Evolutionary conservation across 2,797 vertebrate species (phyloP).

Genomic region (Pelochelys cantorii): DNA sequence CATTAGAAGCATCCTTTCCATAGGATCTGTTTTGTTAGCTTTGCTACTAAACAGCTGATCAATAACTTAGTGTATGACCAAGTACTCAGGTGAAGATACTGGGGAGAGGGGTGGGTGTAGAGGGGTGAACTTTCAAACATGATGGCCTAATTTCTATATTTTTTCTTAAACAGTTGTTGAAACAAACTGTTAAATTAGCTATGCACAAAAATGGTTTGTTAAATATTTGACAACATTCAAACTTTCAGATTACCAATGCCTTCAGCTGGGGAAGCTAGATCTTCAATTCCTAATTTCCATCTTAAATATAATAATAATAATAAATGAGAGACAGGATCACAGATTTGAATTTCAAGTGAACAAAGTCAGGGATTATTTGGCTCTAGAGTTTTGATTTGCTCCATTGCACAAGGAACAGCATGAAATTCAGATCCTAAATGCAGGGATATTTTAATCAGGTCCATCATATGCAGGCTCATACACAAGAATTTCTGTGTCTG

Average conservation of each 20-base stretch:
- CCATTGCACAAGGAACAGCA: accelerated
- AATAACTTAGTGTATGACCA: background rate
- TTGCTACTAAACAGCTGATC: background rate
- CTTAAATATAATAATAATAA: background rate
- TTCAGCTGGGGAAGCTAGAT: background rate
- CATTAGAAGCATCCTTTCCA: background rate
- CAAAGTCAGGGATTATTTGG: background rate
- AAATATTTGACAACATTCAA: background rate
- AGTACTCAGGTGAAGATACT: background rate
- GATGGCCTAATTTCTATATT: background rate
- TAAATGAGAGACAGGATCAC: background rate
- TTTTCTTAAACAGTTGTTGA: background rate
- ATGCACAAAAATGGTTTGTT: background rate
- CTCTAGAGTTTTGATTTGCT: background rate
- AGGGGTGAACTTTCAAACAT: background rate
- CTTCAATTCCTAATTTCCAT: background rate
- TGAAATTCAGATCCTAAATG: background rate
- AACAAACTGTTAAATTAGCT: background rate
- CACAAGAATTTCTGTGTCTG: too few species aligned
- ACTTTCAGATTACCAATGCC: background rate
- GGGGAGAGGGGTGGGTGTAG: too few species aligned
- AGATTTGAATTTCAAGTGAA: background rate
- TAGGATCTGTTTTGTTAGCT: background rate
- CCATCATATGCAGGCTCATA: too few species aligned
- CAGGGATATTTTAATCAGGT: background rate